Conservation (phyloP, 2,113 vertebrate species). For the Sander lucioperca region DNA sequence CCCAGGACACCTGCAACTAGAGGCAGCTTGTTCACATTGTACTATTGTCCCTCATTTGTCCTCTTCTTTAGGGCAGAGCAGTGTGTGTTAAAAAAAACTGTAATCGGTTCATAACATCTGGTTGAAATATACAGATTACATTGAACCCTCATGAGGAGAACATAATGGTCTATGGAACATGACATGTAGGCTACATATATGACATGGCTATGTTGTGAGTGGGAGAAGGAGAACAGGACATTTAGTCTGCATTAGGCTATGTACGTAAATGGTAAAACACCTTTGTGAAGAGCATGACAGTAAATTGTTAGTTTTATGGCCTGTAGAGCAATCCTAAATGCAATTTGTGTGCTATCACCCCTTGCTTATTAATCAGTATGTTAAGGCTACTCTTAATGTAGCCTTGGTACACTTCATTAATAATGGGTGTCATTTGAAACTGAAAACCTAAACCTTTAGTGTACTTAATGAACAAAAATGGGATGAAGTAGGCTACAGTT, state of each 20-base stretch:
- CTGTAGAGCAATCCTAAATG: not conserved
- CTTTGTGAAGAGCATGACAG: not conserved
- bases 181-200: not conserved
- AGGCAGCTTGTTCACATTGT: slow-evolving; percentile 34
- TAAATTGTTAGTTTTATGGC: not conserved
- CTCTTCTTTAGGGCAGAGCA: not conserved
- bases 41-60: slow-evolving; percentile 4
- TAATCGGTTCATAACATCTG: not conserved
- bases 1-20: slow-evolving; percentile 62
- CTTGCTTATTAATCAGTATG: not conserved
- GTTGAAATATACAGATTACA: slow-evolving; percentile 2
- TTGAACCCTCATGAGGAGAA: not conserved
- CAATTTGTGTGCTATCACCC: not conserved
- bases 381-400: not conserved
- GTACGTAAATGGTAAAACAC: not conserved
- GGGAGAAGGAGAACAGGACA: not conserved
- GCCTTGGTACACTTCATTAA: too few relatives aligned
- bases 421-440: not conserved
- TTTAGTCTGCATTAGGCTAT: not conserved
- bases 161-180: not conserved
- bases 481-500: not conserved
- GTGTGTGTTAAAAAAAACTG: not conserved
- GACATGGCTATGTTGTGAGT: not conserved
- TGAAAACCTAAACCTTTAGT: not conserved
- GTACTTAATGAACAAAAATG: not conserved